These are phyloP conservation scores for Cheilosia grossa DNA, from an alignment of 2,888 invertebrate species.

Conservation along the genomic window DNA sequence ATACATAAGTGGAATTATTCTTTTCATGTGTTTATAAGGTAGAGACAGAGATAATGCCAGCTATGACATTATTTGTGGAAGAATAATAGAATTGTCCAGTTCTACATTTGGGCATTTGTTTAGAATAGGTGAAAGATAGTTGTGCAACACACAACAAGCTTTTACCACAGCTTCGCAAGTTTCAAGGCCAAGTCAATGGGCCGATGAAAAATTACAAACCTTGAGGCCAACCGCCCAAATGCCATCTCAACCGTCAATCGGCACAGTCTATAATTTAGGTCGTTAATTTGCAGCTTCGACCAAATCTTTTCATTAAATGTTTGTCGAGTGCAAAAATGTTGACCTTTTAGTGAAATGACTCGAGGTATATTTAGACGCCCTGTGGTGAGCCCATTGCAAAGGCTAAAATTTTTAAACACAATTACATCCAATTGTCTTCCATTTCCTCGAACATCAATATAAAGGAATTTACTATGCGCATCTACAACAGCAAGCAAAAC, in stretches of 20 bases:
- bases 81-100: too few species aligned
- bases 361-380: constrained; percentile 1
- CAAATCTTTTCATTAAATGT: background rate
- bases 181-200: constrained; percentile 16
- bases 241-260: constrained; percentile 19
- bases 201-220: constrained; percentile 13
- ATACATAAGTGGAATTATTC: too few species aligned
- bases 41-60: too few species aligned
- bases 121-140: too few species aligned
- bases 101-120: too few species aligned
- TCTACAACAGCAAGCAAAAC: too few species aligned
- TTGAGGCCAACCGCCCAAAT: constrained; percentile 11
- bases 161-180: constrained; percentile 19
- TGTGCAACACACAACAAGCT: background rate
- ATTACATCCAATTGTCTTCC: too few species aligned
- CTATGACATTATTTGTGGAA: too few species aligned
- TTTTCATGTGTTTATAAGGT: too few species aligned
- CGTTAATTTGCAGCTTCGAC: background rate
- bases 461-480: too few species aligned
- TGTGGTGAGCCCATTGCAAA: background rate
- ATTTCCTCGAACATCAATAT: too few species aligned
- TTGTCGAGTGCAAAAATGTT: constrained; percentile 9
- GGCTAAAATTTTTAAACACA: too few species aligned
- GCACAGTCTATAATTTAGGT: constrained; percentile 13
- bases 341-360: background rate